Percentiles rank a stretch among this genome's conserved stretches.
These are phyloP conservation scores for Engystomops pustulosus DNA, from an alignment of 2,113 vertebrate species.

Conservation along the genomic window DNA sequence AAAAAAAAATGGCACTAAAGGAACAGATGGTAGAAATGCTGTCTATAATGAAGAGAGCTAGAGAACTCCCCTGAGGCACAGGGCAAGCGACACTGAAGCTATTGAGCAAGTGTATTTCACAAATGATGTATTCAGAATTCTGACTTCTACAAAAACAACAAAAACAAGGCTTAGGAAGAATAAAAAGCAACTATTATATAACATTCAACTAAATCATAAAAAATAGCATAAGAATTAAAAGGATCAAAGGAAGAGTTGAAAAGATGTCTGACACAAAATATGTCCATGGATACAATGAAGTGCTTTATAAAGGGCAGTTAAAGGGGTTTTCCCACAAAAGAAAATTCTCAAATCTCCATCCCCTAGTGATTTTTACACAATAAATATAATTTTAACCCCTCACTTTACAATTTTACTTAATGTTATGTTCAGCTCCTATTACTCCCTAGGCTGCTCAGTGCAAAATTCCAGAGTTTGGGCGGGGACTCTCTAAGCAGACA, in stretches of 20 bases:
- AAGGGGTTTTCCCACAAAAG: too few species aligned
- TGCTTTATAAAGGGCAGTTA: too few species aligned
- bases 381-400: too few species aligned
- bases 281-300: too few species aligned
- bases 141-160: constrained; percentile 25
- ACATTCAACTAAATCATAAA: neutral
- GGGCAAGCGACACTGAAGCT: constrained; percentile 26
- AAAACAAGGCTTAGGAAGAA: neutral
- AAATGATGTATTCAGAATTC: constrained; percentile 2
- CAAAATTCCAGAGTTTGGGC: too few species aligned
- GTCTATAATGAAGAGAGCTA: constrained; percentile 42
- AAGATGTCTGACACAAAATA: too few species aligned
- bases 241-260: neutral
- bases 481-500: too few species aligned
- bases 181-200: constrained; percentile 18
- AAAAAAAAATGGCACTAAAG: constrained; percentile 20
- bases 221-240: neutral
- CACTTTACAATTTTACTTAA: too few species aligned
- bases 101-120: neutral
- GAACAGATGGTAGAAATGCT: constrained; percentile 46
- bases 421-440: too few species aligned
- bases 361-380: too few species aligned
- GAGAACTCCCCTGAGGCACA: constrained; percentile 42
- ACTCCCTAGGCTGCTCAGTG: too few species aligned
- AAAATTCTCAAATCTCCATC: too few species aligned